A percentile compares a stretch with the other conserved stretches of the same genome.
These are phyloP conservation scores for Gymnoscopelus braueri DNA, from an alignment of 2,797 vertebrate genomes.

Conservation along the genomic window DNA sequence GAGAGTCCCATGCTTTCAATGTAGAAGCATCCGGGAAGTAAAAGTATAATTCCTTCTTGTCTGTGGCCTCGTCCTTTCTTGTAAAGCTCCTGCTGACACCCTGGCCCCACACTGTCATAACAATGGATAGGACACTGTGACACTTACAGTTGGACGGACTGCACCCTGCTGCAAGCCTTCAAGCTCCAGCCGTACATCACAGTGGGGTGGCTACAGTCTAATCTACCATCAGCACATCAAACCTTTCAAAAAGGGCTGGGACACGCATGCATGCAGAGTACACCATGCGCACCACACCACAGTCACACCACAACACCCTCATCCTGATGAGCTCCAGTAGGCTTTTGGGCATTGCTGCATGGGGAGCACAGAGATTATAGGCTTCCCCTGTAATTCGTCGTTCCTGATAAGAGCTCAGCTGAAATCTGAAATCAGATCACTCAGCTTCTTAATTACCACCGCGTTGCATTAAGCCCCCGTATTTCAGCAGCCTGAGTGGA, in stretches of 20 bases:
- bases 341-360: slow-evolving; percentile 38
- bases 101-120: not conserved
- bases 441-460: slow-evolving; percentile 73
- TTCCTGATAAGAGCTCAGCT: slow-evolving; percentile 61
- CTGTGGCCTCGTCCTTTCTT: not conserved
- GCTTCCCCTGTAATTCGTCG: slow-evolving; percentile 64
- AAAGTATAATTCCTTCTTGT: slow-evolving; percentile 2
- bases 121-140: not conserved
- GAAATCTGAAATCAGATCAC: slow-evolving; percentile 77
- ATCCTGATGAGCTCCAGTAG: slow-evolving; percentile 39
- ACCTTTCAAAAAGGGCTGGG: not conserved
- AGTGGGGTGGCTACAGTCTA: not conserved
- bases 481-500: slow-evolving; percentile 53
- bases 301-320: slow-evolving; percentile 15
- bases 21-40: not conserved
- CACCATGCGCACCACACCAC: not conserved
- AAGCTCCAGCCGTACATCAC: slow-evolving; percentile 25
- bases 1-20: slow-evolving; percentile 19
- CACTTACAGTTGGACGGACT: not conserved
- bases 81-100: not conserved
- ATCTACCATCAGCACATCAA: not conserved
- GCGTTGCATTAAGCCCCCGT: slow-evolving; percentile 50
- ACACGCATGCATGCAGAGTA: not conserved
- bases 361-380: slow-evolving; percentile 57
- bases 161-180: not conserved